phyloP scores from a whole-genome alignment of 2,888 invertebrate genomes.

The Spialia ferax region DNA sequence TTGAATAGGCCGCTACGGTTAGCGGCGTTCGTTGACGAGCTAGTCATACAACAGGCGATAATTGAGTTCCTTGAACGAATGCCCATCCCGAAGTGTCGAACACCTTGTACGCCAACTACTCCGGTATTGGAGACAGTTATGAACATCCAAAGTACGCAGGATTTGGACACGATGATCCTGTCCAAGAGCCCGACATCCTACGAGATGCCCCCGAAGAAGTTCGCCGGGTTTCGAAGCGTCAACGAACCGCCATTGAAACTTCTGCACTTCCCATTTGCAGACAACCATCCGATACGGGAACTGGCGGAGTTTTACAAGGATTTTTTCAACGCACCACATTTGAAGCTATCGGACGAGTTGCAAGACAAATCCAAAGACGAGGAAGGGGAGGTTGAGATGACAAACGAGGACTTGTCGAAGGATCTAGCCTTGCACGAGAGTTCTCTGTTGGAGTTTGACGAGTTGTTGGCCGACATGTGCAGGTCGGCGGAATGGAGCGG shows the following conservation, averaged over 20 bases:
- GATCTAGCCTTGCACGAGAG: conserved; percentile 92
- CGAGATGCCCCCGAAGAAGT: conserved; percentile 77
- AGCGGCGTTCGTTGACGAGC: conserved; percentile 91
- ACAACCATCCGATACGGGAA: conserved; percentile 90
- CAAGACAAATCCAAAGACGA: conserved; percentile 47
- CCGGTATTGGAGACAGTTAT: conserved; percentile 48
- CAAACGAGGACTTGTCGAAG: conserved; percentile 87
- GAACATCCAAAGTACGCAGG: conserved; percentile 72
- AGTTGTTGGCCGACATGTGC: conserved; percentile 90
- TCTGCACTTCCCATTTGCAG: conserved; percentile 93
- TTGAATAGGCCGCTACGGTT: conserved; percentile 91
- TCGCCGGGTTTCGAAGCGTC: conserved; percentile 73
- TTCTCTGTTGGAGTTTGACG: conserved; percentile 91
- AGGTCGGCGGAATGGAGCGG: conserved; percentile 88
- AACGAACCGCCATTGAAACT: conserved; percentile 90
- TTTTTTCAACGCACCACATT: conserved; percentile 90
- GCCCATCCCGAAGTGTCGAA: conserved; percentile 69
- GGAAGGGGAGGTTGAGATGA: conserved; percentile 63
- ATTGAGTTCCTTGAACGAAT: conserved; percentile 72
- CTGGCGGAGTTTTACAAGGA: conserved; percentile 93
- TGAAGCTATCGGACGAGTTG: conserved; percentile 66
- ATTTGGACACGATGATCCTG: conserved; percentile 59
- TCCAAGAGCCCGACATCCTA: conserved; percentile 75
- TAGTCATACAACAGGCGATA: conserved; percentile 63
- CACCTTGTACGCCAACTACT: conserved; percentile 70